Percentiles rank a stretch among this genome's conserved stretches.
Conservation (phyloP, 2,888 invertebrate genomes). For the Aporophyla nigra region DNA sequence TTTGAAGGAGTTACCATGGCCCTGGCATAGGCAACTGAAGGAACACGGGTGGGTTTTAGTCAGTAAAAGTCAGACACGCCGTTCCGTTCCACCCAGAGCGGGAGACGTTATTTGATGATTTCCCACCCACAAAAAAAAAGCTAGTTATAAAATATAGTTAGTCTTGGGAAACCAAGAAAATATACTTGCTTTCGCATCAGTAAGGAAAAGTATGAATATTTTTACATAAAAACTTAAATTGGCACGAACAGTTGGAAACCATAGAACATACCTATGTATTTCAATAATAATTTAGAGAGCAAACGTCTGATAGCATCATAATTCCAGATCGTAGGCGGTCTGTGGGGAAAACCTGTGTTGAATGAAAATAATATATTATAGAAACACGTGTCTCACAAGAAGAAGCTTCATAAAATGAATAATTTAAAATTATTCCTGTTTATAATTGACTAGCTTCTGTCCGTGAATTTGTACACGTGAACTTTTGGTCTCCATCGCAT, state of each 20-base stretch:
- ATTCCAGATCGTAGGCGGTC: neutral
- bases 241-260: neutral
- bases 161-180: neutral
- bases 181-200: neutral
- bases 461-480: no score
- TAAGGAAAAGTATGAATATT: neutral
- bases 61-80: no score
- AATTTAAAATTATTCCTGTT: neutral
- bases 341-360: neutral
- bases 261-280: neutral
- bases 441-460: neutral
- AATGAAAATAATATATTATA: neutral
- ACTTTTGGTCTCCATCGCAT: no score
- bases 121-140: no score
- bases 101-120: no score
- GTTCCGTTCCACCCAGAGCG: no score
- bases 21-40: no score
- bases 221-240: neutral
- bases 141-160: no score
- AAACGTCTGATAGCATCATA: neutral
- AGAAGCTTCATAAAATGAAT: neutral
- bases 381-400: neutral
- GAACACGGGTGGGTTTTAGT: no score
- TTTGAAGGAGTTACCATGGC: no score
- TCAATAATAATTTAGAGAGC: neutral